Percentiles rank a stretch among this genome's conserved stretches.
Conservation (phyloP, 2,113 vertebrate species). For the Hydrochoerus hydrochaeris region DNA sequence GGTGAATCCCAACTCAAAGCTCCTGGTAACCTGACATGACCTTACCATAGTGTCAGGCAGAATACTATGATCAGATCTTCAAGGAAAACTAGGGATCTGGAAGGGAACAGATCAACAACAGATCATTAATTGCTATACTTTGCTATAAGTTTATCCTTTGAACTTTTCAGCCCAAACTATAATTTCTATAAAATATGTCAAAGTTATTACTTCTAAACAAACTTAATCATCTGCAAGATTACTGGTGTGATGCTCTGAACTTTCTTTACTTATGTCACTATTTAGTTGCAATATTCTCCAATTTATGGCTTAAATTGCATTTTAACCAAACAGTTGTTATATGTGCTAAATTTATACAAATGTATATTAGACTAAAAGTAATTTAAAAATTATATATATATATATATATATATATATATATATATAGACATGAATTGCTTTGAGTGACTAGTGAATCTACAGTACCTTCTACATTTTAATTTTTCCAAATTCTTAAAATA, state of each 20-base stretch:
- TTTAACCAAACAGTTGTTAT: neutral
- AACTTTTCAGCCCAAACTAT: neutral
- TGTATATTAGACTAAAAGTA: neutral
- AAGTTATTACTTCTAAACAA: neutral
- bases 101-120: neutral
- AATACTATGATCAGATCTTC: neutral
- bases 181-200: neutral
- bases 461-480: neutral
- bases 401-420: no score
- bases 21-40: neutral
- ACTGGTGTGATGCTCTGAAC: neutral
- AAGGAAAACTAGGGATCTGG: neutral
- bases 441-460: neutral
- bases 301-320: neutral
- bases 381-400: no score
- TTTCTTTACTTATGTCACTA: neutral
- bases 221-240: neutral
- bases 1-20: neutral
- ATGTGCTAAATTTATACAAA: neutral
- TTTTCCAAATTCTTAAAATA: neutral
- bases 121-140: neutral
- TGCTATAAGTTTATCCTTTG: neutral
- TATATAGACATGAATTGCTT: neutral
- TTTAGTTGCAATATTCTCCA: neutral
- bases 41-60: neutral